Evolutionary conservation across 2,113 vertebrate genomes (phyloP).

Genomic region (Semicossyphus pulcher): DNA sequence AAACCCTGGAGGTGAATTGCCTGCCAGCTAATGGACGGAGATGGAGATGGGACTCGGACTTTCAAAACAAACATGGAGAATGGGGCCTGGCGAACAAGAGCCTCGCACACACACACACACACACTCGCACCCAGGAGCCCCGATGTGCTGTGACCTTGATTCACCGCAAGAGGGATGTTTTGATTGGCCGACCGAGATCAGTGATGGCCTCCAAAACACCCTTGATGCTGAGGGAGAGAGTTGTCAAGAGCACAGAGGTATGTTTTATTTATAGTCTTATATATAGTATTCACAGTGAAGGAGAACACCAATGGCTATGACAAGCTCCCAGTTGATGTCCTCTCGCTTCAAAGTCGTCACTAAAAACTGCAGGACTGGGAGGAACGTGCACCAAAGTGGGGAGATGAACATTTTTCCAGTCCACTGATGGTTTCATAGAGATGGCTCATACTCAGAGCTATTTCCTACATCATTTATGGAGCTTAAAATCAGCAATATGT

Average conservation of each 20-base stretch:
- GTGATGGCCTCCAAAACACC: slow-evolving; percentile 77
- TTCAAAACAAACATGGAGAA: slow-evolving; percentile 93
- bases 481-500: slow-evolving; percentile 28
- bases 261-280: slow-evolving; percentile 83
- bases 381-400: slow-evolving; percentile 53
- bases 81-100: slow-evolving; percentile 59
- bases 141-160: slow-evolving; percentile 75
- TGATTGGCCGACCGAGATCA: slow-evolving; percentile 73
- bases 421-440: slow-evolving; percentile 25
- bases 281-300: slow-evolving; percentile 73
- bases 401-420: slow-evolving; percentile 51
- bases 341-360: slow-evolving; percentile 69
- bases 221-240: slow-evolving; percentile 72
- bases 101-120: slow-evolving; percentile 20
- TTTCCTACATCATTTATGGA: slow-evolving; percentile 48
- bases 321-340: slow-evolving; percentile 70
- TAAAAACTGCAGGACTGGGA: slow-evolving; percentile 48
- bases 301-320: slow-evolving; percentile 70
- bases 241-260: slow-evolving; percentile 74
- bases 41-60: slow-evolving; percentile 95
- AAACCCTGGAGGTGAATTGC: slow-evolving; percentile 93
- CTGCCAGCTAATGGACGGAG: slow-evolving; percentile 96
- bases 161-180: slow-evolving; percentile 69
- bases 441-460: slow-evolving; percentile 8
- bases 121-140: slow-evolving; percentile 43